These are phyloP conservation scores for Morpho helenor DNA, from an alignment of 2,888 invertebrate genomes.

Conservation along the genomic window DNA sequence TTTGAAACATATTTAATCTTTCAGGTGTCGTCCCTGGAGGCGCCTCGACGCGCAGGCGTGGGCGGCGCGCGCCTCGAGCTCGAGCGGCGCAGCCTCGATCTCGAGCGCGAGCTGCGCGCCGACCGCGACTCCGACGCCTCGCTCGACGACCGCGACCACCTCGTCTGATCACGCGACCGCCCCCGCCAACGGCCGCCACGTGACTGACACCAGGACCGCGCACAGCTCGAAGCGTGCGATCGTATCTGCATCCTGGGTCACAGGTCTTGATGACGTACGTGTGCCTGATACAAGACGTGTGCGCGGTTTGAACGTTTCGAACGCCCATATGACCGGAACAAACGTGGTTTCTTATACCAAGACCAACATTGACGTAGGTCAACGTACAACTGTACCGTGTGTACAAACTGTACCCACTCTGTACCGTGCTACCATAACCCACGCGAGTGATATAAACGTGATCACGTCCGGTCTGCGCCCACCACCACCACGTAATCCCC, in stretches of 20 bases:
- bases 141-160: slow-evolving; percentile 71
- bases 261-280: no score
- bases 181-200: slow-evolving; percentile 14
- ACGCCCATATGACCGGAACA: no score
- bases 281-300: no score
- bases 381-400: background rate
- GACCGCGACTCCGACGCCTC: slow-evolving; percentile 66
- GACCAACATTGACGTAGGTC: background rate
- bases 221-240: background rate
- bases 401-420: slow-evolving; percentile 2
- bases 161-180: slow-evolving; percentile 46
- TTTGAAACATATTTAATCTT: background rate
- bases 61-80: slow-evolving; percentile 58
- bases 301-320: no score
- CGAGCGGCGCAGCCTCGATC: slow-evolving; percentile 72
- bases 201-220: slow-evolving; percentile 3
- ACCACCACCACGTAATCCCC: slow-evolving; percentile 1
- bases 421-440: slow-evolving; percentile 3
- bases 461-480: slow-evolving; percentile 1
- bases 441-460: slow-evolving; percentile 2
- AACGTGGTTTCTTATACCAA: no score
- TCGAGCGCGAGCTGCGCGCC: slow-evolving; percentile 70
- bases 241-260: no score
- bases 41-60: slow-evolving; percentile 37
- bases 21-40: slow-evolving; percentile 71